Base-by-base conservation (phyloP, 1,140 invertebrate genomes). In the Cotesia glomerata region DNA sequence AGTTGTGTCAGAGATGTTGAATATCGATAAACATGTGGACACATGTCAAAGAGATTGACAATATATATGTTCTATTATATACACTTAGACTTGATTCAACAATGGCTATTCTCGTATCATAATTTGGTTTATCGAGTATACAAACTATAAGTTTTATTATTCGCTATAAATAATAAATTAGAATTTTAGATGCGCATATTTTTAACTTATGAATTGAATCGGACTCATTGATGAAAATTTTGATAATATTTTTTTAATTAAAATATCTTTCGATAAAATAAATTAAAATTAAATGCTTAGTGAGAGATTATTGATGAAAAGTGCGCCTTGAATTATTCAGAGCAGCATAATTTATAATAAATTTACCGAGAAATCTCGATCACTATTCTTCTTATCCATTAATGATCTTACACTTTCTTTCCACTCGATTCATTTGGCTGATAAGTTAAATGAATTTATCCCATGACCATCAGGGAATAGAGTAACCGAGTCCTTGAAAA, bases 1-100 rank as follows among this genome's bases (percentile, higher is more conserved):
- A 74, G 35, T 35, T 62, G 54, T 68, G 58, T 39, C 13, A 49
- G 36, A 36, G 39, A 49, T 13, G 32, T 16, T 32, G 45, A 71
- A 54, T 39, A 71, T 62, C 59, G n/a, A 14, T 62, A 7, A 62
- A 39, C 13, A 16, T 49, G n/a, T 16, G 66, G 64, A 49, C 34
- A 35, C 56, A 58, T 58, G 16, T 58, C 56, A 58, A 3, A 26
- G 13, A 18, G 52, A 18, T 54, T 54, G 52, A 54, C 52, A 54
- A 54, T 54, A 54, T 18, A 54, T 54, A 54, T 18, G 3, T 13
- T 14, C 11, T 14, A 13, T 7, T 14, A 54, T 54, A 54, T 18
- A 14, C 13, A 54, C 13, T 54, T 5, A 54, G 63, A 49, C 66
- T 67, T 45, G 26, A 26, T 35, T 49, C 45, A 32, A 45, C 54